Evolutionary conservation across 2,113 vertebrate species (phyloP), one percentile per base, ranked within the genome.

Genomic region (Phrynosoma platyrhinos): DNA sequence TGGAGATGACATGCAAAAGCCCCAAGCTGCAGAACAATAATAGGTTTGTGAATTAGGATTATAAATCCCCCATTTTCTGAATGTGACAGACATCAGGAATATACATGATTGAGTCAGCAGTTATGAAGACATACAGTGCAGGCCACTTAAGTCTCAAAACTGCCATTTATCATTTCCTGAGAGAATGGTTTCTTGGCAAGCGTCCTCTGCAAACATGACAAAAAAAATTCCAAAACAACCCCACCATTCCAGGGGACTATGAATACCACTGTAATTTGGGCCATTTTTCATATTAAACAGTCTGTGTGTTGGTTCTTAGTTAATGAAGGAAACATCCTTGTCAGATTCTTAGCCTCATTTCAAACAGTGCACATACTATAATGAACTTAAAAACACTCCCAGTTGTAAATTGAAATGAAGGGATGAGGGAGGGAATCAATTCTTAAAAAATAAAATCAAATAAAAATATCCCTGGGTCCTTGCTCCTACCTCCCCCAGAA

Each of bases 131-230:
- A 84, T 66, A 87, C 86, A 93, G 91, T 58, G 36, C 89, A 88
- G 93, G 92, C 94, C 91, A 93, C 92, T 94, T 82, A 21, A 94
- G 91, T 82, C 94, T 94, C 95, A 66, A 12, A 94, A 89, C 89
- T 94, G 90, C 93, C 92, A 95, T 96, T 95, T 95, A 95, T 96
- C 95, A 96, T 95, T 95, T 95, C 95, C 95, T 90, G 85, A 95
- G 91, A 95, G 92, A 96, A 93, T 91, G 93, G 89, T 76, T 96
- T 94, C 95, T 96, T 96, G 95, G 95, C 95, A 95, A 88, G 55
- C 6, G 85, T 93, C 95, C 95, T 94, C 76, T 92, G 82, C 94
- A 95, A 95, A 95, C 93, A 94, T 7, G 53, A 9, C 84, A 93
- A 79, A 58, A 30, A 27, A 16, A 88, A 92, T 91, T 90, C 94